These are phyloP conservation scores for Tipula lateralis DNA, from an alignment of 2,888 invertebrate species.

Conservation along the genomic window DNA sequence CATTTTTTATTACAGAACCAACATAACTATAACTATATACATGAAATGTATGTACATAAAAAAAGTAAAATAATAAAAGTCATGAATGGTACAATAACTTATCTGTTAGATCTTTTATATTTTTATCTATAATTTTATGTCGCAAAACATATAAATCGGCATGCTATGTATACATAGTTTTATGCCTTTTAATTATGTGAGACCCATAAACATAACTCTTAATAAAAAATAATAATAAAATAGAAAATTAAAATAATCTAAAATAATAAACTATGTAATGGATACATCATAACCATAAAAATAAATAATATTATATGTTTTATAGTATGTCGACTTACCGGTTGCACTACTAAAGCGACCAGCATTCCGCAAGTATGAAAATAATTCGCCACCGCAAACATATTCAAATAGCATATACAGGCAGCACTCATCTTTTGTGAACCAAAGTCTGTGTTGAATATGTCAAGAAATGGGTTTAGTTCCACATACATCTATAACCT, in stretches of 20 bases:
- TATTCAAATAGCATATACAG: conserved; percentile 98
- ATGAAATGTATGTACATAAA: not conserved
- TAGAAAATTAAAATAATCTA: not conserved
- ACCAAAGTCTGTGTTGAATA: conserved; percentile 71
- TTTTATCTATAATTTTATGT: not conserved
- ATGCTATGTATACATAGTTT: not conserved
- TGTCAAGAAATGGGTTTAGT: not conserved
- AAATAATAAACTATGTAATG: not conserved
- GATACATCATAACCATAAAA: not conserved
- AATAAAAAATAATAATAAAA: not conserved
- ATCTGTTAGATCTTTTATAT: not conserved
- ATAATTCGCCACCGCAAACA: conserved; percentile 93
- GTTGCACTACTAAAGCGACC: conserved; percentile 83
- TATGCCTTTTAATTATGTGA: not conserved
- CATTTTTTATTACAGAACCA: no score
- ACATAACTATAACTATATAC: no score
- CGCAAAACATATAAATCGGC: not conserved
- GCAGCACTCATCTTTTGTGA: conserved; percentile 81
- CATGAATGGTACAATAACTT: not conserved
- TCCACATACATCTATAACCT: not conserved
- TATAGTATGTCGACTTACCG: conserved; percentile 51
- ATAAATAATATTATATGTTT: not conserved
- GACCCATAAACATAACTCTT: conserved; percentile 12
- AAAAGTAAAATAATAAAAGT: not conserved
- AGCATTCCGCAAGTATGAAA: conserved; percentile 89